Percentiles rank a stretch among this genome's conserved stretches.
Evolutionary conservation across 2,113 vertebrate species (phyloP).

Genomic region (Cebus imitator): DNA sequence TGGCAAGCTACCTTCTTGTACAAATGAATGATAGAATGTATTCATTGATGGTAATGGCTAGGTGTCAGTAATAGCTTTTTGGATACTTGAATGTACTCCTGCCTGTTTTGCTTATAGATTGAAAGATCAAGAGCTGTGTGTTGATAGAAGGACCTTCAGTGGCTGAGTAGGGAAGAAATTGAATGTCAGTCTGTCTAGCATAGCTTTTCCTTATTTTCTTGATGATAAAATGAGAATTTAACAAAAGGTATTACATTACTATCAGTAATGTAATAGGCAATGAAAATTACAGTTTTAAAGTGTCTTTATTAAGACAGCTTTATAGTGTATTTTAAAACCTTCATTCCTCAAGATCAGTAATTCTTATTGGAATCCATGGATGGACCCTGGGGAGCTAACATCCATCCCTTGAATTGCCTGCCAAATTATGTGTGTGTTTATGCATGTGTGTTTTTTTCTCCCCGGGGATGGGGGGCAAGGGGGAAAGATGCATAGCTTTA

Average conservation of each 20-base stretch:
- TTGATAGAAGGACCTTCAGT: not conserved
- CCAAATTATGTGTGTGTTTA: not conserved
- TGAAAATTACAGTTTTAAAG: slow-evolving; percentile 6
- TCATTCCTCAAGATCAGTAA: not conserved
- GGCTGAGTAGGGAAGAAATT: not conserved
- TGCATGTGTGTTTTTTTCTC: not conserved
- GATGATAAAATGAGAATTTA: slow-evolving; percentile 10
- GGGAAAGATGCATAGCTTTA: not conserved
- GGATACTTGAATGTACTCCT: too few species aligned
- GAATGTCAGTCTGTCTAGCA: not conserved
- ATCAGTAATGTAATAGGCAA: not conserved
- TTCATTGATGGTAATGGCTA: not conserved
- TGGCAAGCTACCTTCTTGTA: not conserved
- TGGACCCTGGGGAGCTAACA: not conserved
- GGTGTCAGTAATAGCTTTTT: not conserved
- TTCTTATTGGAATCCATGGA: not conserved
- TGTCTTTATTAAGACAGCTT: slow-evolving; percentile 9
- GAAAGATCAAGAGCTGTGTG: not conserved
- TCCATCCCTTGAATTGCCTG: not conserved
- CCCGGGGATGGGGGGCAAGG: too few species aligned
- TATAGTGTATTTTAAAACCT: not conserved
- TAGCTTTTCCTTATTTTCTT: not conserved
- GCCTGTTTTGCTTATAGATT: not conserved
- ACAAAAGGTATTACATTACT: not conserved
- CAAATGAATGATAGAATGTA: not conserved